A percentile compares a stretch with the other conserved stretches of the same genome.
phyloP scores from a whole-genome alignment of 2,797 vertebrate species.

The Sebastolobus alascanus region DNA sequence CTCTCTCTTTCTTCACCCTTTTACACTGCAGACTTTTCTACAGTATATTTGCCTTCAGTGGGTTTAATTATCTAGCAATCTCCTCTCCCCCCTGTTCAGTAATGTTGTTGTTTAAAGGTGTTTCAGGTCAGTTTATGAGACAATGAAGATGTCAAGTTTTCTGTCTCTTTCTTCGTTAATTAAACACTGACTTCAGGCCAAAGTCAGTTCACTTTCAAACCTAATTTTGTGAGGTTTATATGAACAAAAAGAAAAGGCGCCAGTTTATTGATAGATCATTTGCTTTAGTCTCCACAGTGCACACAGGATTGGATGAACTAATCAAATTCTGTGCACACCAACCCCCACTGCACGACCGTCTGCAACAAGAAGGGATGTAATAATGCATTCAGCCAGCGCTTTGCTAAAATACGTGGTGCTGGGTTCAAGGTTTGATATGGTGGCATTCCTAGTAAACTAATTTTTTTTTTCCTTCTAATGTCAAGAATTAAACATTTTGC shows the following conservation, averaged over 20 bases:
- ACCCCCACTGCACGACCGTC: slow-evolving; percentile 12
- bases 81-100: slow-evolving; percentile 15
- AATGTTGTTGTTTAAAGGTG: slow-evolving; percentile 23
- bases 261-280: slow-evolving; percentile 32
- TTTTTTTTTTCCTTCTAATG: neutral
- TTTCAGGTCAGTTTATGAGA: slow-evolving; percentile 30
- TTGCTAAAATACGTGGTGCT: neutral
- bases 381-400: slow-evolving; percentile 29
- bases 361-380: slow-evolving; percentile 22
- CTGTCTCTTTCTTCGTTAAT: slow-evolving; percentile 30
- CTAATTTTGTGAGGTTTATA: slow-evolving; percentile 21
- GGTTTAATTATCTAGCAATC: slow-evolving; percentile 54
- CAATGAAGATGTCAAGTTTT: slow-evolving; percentile 39
- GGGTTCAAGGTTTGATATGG: slow-evolving; percentile 17
- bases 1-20: slow-evolving; percentile 36
- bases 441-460: slow-evolving; percentile 6
- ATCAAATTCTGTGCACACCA: slow-evolving; percentile 48
- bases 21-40: slow-evolving; percentile 8
- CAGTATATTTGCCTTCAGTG: slow-evolving; percentile 24
- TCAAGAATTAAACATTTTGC: slow-evolving; percentile 13
- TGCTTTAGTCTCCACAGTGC: slow-evolving; percentile 12
- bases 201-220: neutral
- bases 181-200: slow-evolving; percentile 24
- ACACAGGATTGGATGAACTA: slow-evolving; percentile 36
- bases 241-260: slow-evolving; percentile 23